These are phyloP conservation scores for Todiramphus saurophagus DNA, from an alignment of 2,113 vertebrate species.

Conservation along the genomic window DNA sequence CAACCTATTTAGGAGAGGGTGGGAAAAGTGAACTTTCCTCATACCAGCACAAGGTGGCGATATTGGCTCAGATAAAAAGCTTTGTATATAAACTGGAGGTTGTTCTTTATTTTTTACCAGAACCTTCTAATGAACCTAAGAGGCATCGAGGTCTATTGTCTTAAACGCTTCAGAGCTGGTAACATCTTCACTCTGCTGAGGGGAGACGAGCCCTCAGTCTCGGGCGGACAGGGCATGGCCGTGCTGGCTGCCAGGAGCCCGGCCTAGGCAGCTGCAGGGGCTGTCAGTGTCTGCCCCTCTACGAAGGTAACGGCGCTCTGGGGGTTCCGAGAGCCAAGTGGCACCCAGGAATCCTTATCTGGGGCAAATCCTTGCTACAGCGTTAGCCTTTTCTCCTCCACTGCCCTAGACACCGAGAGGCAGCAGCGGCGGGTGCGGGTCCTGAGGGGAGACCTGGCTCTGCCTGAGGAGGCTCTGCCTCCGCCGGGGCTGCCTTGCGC, in stretches of 20 bases:
- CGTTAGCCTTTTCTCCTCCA: fast-evolving
- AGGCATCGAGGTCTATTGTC: neutral
- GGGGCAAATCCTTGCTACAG: fast-evolving
- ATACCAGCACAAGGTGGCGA: neutral
- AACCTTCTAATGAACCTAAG: neutral
- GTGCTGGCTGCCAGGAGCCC: neutral
- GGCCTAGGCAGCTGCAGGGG: neutral
- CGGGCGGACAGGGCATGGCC: neutral
- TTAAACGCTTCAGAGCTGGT: neutral
- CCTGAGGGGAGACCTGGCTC: neutral
- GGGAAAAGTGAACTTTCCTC: neutral
- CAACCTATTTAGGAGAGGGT: fast-evolving
- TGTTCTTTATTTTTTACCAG: neutral
- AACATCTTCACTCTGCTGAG: neutral
- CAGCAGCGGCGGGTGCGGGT: too few relatives aligned
- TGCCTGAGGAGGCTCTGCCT: neutral
- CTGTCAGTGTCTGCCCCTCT: fast-evolving
- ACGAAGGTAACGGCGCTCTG: neutral
- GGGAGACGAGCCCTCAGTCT: neutral
- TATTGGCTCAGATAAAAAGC: neutral
- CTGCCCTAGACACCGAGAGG: neutral
- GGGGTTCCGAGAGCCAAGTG: neutral
- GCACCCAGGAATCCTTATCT: fast-evolving
- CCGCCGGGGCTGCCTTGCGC: neutral
- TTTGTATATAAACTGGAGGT: fast-evolving